Conservation (phyloP, 1,140 invertebrate genomes). For the Panonychus citri region DNA sequence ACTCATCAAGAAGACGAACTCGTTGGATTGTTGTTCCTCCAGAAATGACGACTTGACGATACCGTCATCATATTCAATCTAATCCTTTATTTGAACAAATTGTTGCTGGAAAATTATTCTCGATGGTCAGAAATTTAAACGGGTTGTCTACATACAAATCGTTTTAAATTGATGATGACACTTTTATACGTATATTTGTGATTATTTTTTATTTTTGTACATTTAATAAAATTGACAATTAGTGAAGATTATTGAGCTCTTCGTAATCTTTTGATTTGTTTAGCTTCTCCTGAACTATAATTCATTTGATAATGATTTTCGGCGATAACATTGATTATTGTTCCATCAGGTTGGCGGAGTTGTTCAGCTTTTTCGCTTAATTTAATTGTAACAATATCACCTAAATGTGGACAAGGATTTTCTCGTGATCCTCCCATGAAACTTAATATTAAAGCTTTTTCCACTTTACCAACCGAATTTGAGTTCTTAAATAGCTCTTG, state of each 20-base stretch:
- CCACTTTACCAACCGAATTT: constrained; percentile 29
- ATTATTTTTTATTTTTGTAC: too few relatives aligned
- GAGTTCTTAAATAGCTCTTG: constrained; percentile 4
- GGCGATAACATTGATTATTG: constrained; percentile 45
- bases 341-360: constrained; percentile 39
- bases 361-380: constrained; percentile 65
- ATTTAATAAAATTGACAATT: too few relatives aligned
- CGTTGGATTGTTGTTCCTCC: constrained; percentile 75
- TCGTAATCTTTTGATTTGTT: constrained; percentile 44
- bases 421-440: constrained; percentile 92
- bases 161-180: too few relatives aligned
- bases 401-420: constrained; percentile 67
- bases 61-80: too few relatives aligned
- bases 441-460: constrained; percentile 86
- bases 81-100: constrained; percentile 69
- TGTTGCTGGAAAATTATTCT: constrained; percentile 59
- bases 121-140: too few relatives aligned
- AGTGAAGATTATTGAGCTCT: too few relatives aligned
- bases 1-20: constrained; percentile 65
- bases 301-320: constrained; percentile 94
- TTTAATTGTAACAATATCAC: constrained; percentile 70
- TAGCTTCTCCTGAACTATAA: constrained; percentile 81
- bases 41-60: constrained; percentile 57
- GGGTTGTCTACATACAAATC: too few relatives aligned
- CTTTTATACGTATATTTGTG: too few relatives aligned